Evolutionary conservation across 2,888 invertebrate genomes (phyloP).

Genomic region (Dryocosmus kuriphilus): DNA sequence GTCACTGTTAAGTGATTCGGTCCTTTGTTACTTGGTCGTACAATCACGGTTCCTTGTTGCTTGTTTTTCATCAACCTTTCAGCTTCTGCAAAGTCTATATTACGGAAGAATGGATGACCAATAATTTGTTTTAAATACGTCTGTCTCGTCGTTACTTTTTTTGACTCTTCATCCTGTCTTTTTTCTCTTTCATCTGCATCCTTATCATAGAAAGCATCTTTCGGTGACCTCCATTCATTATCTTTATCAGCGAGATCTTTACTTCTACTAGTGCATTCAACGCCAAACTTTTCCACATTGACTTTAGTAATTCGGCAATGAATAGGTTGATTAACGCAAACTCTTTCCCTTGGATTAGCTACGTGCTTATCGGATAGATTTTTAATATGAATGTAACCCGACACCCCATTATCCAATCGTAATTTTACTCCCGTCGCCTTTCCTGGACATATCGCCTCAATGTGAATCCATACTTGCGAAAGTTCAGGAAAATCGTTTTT

Average conservation of each 20-base stretch:
- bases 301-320: constrained; percentile 29
- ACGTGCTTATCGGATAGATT: constrained; percentile 16
- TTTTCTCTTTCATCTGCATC: constrained; percentile 19
- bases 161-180: constrained; percentile 84
- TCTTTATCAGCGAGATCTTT: constrained; percentile 25
- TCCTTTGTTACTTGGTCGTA: constrained; percentile 97
- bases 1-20: constrained; percentile 97
- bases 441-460: constrained; percentile 80
- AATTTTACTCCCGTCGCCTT: constrained; percentile 13
- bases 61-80: constrained; percentile 92
- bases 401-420: constrained; percentile 16
- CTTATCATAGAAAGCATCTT: constrained; percentile 18
- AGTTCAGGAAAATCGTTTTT: constrained; percentile 96
- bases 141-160: constrained; percentile 88
- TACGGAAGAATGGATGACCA: constrained; percentile 97
- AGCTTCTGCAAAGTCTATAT: constrained; percentile 95
- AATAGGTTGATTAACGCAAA: constrained; percentile 27
- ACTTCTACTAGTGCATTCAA: constrained; percentile 30
- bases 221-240: constrained; percentile 76
- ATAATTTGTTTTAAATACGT: constrained; percentile 97
- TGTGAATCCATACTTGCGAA: constrained; percentile 97
- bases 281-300: constrained; percentile 11
- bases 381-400: constrained; percentile 24
- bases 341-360: constrained; percentile 4
- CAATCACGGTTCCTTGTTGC: constrained; percentile 97